Conservation (phyloP, 2,113 vertebrate species). For the Dipodomys spectabilis region DNA sequence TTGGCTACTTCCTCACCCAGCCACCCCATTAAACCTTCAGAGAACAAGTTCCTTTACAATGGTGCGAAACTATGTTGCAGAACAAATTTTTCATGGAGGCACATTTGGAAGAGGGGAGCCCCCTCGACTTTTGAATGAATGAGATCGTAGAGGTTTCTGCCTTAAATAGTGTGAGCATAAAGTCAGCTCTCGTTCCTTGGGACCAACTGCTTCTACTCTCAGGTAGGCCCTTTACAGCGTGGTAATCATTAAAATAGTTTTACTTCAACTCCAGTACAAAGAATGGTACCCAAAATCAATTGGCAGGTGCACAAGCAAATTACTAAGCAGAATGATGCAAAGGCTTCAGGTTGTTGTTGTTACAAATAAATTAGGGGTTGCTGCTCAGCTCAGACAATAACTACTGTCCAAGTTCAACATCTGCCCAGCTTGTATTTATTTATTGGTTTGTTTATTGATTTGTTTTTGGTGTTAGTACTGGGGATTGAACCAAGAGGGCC, state of each 20-base stretch:
- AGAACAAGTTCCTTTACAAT: background rate
- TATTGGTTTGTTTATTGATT: background rate
- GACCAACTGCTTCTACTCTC: background rate
- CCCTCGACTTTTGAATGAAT: background rate
- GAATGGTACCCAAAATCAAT: background rate
- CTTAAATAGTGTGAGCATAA: background rate
- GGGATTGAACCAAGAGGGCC: too few relatives aligned
- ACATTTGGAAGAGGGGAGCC: too few relatives aligned
- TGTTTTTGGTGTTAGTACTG: background rate
- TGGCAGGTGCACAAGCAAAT: background rate
- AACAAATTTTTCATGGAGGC: background rate
- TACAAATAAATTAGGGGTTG: background rate
- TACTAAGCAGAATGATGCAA: background rate
- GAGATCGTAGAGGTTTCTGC: background rate
- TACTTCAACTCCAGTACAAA: background rate
- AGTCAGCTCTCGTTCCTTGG: rapidly evolving
- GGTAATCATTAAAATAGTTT: background rate
- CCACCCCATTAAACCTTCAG: background rate
- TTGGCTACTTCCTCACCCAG: background rate
- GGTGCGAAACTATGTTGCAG: background rate
- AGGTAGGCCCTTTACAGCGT: background rate
- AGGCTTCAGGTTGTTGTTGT: background rate
- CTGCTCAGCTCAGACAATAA: background rate
- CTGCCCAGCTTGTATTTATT: background rate
- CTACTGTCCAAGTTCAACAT: background rate